These are phyloP conservation scores for Notolepis coatsorum DNA, from an alignment of 2,797 vertebrate genomes.

Conservation along the genomic window DNA sequence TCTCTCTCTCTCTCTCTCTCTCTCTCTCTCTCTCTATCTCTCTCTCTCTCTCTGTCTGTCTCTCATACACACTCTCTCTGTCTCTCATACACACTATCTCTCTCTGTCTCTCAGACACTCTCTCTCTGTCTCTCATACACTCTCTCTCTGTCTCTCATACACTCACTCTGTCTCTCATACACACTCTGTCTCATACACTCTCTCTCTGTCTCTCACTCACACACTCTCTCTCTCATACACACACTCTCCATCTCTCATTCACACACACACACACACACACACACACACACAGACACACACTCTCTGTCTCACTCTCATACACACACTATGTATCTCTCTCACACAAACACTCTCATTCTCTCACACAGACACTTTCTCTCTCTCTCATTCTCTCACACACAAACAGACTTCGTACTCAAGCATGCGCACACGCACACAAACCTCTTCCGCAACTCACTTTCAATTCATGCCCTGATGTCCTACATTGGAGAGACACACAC, in stretches of 20 bases:
- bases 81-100: too few relatives aligned
- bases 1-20: too few relatives aligned
- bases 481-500: too few relatives aligned
- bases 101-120: too few relatives aligned
- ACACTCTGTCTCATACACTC: background rate
- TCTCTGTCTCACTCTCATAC: background rate
- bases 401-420: background rate
- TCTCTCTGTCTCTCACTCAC: background rate
- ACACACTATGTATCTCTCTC: background rate
- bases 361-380: slow-evolving; percentile 18
- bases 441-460: too few relatives aligned
- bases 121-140: too few relatives aligned
- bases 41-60: too few relatives aligned
- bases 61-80: too few relatives aligned
- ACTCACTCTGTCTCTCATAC: too few relatives aligned
- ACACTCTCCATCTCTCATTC: background rate
- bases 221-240: background rate
- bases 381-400: too few relatives aligned
- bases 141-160: too few relatives aligned
- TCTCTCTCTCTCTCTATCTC: background rate
- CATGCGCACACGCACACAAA: background rate
- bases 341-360: background rate
- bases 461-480: too few relatives aligned
- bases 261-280: slow-evolving; percentile 8
- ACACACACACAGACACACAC: slow-evolving; percentile 16